These are phyloP conservation scores for Apus apus DNA, from an alignment of 2,113 vertebrate species.

Conservation along the genomic window DNA sequence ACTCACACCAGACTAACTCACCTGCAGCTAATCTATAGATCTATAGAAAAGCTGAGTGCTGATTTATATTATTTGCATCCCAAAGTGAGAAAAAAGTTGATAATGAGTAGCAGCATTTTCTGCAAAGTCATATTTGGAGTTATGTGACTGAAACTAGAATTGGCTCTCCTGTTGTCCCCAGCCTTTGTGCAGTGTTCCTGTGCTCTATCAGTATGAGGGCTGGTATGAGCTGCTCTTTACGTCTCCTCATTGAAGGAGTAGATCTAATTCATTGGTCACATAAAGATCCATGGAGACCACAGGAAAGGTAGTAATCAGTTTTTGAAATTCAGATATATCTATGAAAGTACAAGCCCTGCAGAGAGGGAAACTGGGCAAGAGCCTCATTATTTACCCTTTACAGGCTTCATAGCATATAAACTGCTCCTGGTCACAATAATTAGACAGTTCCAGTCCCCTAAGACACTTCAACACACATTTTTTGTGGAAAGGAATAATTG, in stretches of 20 bases:
- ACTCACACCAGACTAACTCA: neutral
- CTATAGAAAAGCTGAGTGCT: neutral
- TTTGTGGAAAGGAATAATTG: neutral
- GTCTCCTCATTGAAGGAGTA: neutral
- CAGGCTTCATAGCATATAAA: neutral
- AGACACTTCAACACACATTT: neutral
- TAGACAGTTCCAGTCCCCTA: neutral
- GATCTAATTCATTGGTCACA: neutral
- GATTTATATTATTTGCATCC: neutral
- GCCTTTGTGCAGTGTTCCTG: neutral
- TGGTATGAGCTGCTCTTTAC: neutral
- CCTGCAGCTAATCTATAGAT: neutral
- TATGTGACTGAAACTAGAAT: neutral
- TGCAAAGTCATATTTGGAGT: neutral
- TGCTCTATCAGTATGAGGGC: neutral
- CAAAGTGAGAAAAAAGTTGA: neutral
- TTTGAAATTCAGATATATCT: neutral
- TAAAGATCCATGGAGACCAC: neutral
- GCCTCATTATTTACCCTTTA: neutral
- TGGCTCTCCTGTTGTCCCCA: neutral
- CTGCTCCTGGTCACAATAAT: neutral
- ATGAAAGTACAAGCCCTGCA: neutral
- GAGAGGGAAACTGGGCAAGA: neutral
- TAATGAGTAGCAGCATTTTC: neutral
- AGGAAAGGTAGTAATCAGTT: neutral